phyloP scores from a whole-genome alignment of 1,140 invertebrate genomes.

The Brachionus paranguensis region DNA sequence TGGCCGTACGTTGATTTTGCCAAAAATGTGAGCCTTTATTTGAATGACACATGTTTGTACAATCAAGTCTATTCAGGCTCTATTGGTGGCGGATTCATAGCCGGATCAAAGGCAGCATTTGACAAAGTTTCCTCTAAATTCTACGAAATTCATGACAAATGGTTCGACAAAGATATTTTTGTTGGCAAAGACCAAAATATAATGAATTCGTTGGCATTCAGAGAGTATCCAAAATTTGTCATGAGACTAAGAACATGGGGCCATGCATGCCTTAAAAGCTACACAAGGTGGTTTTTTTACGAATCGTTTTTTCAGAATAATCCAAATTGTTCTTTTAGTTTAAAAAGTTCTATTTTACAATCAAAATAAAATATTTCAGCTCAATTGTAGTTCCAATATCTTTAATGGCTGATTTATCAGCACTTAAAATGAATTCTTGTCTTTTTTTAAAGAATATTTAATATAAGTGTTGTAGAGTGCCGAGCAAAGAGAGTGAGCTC shows the following conservation, averaged over 20 bases:
- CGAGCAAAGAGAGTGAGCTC: no score
- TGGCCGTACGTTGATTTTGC: neutral
- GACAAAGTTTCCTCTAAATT: neutral
- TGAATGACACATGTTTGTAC: neutral
- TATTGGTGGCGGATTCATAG: neutral
- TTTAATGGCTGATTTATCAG: no score
- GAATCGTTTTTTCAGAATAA: neutral
- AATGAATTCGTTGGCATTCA: neutral
- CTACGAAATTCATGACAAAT: neutral
- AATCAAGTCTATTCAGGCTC: neutral
- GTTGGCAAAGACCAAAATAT: slow-evolving; percentile 3
- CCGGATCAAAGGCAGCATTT: neutral
- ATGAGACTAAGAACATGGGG: neutral
- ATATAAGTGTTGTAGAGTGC: no score
- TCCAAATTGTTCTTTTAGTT: neutral
- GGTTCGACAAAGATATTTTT: neutral
- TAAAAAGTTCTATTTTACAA: neutral
- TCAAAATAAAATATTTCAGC: neutral
- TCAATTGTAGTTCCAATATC: no score
- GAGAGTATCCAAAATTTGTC: neutral
- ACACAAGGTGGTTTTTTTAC: neutral
- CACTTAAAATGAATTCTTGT: no score
- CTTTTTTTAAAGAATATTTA: no score
- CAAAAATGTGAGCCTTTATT: neutral
- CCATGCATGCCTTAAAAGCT: neutral